phyloP scores from a whole-genome alignment of 2,113 vertebrate genomes.

The Paedocypris sp. region DNA sequence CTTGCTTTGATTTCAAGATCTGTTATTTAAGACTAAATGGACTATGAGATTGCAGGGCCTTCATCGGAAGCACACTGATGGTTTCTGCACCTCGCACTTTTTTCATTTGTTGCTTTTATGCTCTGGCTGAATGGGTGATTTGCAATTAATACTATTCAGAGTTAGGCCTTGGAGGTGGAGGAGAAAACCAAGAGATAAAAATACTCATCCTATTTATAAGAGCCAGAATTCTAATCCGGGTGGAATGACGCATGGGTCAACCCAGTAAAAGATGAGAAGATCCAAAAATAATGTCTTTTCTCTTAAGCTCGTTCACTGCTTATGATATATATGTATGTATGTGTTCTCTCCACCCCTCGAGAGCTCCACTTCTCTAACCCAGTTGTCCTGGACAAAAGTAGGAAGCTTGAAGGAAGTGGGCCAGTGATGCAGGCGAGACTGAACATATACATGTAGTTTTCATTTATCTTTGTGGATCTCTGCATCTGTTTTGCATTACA shows the following conservation, averaged over 20 bases:
- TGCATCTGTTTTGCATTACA: background rate
- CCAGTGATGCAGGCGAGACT: background rate
- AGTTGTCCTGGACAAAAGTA: constrained; percentile 9
- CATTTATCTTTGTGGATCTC: background rate
- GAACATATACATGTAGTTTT: background rate
- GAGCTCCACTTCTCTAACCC: too few species aligned
- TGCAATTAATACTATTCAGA: constrained; percentile 47
- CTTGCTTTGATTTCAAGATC: background rate
- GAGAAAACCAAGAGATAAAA: constrained; percentile 31
- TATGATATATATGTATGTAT: background rate
- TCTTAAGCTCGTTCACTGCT: too few species aligned
- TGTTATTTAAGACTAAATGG: background rate
- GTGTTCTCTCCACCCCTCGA: background rate
- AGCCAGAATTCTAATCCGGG: constrained; percentile 41
- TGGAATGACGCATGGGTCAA: constrained; percentile 23
- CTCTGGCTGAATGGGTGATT: constrained; percentile 35
- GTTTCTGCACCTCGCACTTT: background rate
- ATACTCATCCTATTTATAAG: constrained; percentile 42
- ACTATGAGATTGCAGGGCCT: background rate
- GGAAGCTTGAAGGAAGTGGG: constrained; percentile 1
- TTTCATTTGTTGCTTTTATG: constrained; percentile 28
- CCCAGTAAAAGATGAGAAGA: constrained; percentile 25
- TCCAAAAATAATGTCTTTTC: constrained; percentile 8
- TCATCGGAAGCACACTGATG: background rate
- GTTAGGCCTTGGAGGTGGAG: constrained; percentile 1